Percentiles rank a stretch among this genome's conserved stretches.
Evolutionary conservation across 2,888 invertebrate genomes (phyloP).

Genomic region (Invenusta paracnida): DNA sequence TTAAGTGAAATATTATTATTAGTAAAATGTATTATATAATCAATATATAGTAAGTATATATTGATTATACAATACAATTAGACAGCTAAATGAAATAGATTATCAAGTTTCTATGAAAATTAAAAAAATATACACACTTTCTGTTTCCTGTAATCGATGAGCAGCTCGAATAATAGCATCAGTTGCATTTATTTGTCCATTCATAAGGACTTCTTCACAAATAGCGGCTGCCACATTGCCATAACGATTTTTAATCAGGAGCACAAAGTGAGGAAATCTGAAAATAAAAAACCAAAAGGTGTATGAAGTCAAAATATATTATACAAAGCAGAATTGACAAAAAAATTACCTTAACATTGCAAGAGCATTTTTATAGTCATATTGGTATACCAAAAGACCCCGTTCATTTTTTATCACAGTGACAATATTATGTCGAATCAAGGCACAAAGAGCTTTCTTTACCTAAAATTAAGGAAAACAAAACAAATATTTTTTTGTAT

Average conservation of each 20-base stretch:
- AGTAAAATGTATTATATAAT: no score
- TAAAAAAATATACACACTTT: no score
- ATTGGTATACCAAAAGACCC: background rate
- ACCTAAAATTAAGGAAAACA: background rate
- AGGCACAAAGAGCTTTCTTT: background rate
- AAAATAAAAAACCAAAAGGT: background rate
- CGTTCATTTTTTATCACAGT: slow-evolving; percentile 7
- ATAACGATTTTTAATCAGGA: background rate
- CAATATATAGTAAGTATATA: no score
- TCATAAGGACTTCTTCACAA: slow-evolving; percentile 1
- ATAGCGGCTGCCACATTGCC: background rate
- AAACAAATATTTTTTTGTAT: background rate
- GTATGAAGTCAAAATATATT: background rate
- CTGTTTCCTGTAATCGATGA: slow-evolving; percentile 7
- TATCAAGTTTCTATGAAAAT: no score
- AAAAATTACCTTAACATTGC: background rate
- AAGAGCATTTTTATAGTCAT: background rate
- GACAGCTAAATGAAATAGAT: no score
- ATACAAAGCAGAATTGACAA: background rate
- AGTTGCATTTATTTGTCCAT: background rate
- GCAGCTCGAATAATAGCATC: background rate
- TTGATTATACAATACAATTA: no score
- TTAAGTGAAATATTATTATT: no score
- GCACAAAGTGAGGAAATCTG: background rate
- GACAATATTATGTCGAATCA: background rate